phyloP scores from a whole-genome alignment of 2,113 vertebrate genomes.

The Eupsittula cactorum region DNA sequence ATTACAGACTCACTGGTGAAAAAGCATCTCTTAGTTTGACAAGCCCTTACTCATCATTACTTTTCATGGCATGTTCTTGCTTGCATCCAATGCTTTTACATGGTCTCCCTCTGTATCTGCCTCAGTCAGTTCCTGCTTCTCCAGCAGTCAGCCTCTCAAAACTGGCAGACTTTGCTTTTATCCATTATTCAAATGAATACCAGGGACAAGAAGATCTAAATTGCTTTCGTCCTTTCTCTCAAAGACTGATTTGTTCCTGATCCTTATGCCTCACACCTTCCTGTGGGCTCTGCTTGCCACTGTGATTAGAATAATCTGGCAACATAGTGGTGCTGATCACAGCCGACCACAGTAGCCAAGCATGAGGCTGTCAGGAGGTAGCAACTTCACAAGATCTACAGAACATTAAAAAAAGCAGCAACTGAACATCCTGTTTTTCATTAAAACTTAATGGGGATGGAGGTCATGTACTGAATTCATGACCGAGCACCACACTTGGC shows the following conservation, averaged over 20 bases:
- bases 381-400: neutral
- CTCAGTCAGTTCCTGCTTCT: neutral
- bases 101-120: neutral
- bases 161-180: neutral
- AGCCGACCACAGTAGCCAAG: neutral
- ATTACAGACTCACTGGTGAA: neutral
- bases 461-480: neutral
- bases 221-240: neutral
- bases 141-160: neutral
- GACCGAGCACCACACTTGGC: neutral
- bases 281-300: neutral
- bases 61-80: neutral
- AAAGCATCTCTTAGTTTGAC: neutral
- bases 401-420: neutral
- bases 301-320: neutral
- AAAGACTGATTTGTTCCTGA: neutral
- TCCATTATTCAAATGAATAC: neutral
- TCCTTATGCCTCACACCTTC: neutral
- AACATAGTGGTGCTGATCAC: neutral
- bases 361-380: neutral
- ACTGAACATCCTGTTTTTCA: neutral
- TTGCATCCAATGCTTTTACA: neutral
- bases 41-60: accelerated
- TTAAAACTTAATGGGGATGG: neutral
- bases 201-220: neutral